These are phyloP conservation scores for Indicator indicator DNA, from an alignment of 2,113 vertebrate genomes.

Conservation along the genomic window DNA sequence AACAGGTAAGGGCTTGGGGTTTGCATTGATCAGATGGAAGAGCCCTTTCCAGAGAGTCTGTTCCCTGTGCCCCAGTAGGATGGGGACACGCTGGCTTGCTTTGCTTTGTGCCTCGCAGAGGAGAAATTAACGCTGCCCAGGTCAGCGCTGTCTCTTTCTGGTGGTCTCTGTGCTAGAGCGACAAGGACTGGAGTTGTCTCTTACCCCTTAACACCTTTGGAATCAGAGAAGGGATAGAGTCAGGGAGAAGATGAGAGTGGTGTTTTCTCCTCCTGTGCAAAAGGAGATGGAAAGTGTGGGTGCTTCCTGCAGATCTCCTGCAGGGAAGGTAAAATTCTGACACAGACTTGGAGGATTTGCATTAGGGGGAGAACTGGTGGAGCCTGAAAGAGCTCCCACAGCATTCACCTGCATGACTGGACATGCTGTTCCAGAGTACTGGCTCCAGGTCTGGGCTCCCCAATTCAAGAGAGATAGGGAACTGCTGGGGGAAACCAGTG, in stretches of 20 bases:
- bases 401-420: background rate
- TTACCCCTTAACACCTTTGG: background rate
- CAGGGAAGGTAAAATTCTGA: background rate
- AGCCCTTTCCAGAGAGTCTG: background rate
- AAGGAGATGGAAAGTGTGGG: background rate
- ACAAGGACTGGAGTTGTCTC: background rate
- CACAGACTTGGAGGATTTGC: background rate
- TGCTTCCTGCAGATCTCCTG: background rate
- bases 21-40: background rate
- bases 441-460: no score
- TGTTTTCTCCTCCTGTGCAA: background rate
- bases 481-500: no score
- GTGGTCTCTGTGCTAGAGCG: background rate
- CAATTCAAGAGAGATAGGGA: no score
- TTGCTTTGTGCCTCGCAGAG: background rate
- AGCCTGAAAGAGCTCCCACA: background rate
- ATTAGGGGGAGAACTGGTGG: background rate
- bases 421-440: no score
- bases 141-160: background rate
- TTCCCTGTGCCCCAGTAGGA: background rate
- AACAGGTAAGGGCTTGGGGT: background rate
- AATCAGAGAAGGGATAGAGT: background rate
- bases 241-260: background rate
- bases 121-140: rapidly evolving
- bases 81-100: background rate